phyloP scores from a whole-genome alignment of 2,113 vertebrate genomes.

The Suricata suricatta region DNA sequence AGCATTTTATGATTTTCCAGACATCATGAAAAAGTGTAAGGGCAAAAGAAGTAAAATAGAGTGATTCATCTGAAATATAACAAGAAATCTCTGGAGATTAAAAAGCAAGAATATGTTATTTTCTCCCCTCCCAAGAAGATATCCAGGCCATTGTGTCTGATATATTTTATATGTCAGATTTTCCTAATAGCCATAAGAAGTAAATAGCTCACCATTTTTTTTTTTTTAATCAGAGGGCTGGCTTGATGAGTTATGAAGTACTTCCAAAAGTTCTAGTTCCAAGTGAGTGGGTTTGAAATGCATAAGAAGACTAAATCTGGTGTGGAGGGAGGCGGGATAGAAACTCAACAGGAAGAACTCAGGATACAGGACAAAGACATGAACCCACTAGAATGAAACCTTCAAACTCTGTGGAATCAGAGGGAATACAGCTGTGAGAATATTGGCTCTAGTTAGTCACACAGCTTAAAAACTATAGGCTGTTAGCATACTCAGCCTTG shows the following conservation, averaged over 20 bases:
- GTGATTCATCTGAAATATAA: neutral
- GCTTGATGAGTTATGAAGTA: neutral
- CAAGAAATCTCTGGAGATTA: neutral
- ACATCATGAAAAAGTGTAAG: neutral
- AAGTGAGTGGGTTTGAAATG: neutral
- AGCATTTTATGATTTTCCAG: neutral
- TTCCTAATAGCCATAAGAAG: neutral
- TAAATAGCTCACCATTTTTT: neutral
- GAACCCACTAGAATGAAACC: neutral
- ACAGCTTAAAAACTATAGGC: neutral
- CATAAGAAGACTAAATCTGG: neutral
- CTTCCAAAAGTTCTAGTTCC: neutral
- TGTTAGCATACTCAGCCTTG: neutral
- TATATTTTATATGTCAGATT: neutral
- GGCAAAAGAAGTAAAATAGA: neutral
- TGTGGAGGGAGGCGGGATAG: neutral
- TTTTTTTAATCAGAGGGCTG: neutral
- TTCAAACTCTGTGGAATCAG: neutral
- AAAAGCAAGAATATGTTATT: neutral
- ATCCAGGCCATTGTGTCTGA: neutral
- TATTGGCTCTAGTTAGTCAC: neutral
- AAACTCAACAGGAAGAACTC: neutral
- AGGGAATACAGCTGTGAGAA: too few relatives aligned
- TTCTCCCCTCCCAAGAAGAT: neutral
- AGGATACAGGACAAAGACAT: neutral